These are phyloP conservation scores for Chauna torquata DNA, from an alignment of 2,113 vertebrate species.

Conservation along the genomic window DNA sequence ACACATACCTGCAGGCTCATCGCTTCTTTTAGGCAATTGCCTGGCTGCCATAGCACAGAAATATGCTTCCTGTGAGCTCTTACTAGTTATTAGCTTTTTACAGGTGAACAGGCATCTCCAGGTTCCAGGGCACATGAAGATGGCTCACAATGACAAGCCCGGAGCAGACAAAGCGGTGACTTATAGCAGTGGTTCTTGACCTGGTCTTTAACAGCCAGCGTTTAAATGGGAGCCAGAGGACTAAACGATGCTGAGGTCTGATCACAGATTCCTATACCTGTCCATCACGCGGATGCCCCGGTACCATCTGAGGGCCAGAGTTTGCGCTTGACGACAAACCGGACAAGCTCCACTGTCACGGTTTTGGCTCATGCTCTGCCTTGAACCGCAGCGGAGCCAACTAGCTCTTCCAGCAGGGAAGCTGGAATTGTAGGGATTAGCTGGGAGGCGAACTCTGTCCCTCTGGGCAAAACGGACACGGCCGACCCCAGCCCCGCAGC, in stretches of 20 bases:
- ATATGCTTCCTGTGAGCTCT: background rate
- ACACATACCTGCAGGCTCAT: background rate
- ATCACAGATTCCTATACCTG: rapidly evolving
- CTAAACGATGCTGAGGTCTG: background rate
- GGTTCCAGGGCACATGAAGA: rapidly evolving
- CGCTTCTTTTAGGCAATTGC: background rate
- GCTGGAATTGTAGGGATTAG: background rate
- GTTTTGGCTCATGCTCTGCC: background rate
- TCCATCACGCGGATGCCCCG: rapidly evolving
- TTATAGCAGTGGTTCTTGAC: background rate
- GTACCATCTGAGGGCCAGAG: background rate
- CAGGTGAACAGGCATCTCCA: background rate
- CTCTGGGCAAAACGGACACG: rapidly evolving
- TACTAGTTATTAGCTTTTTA: background rate
- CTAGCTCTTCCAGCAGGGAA: background rate
- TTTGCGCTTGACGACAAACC: background rate
- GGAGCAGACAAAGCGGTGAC: background rate
- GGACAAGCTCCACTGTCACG: rapidly evolving
- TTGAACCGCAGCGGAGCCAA: background rate
- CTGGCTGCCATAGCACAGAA: background rate
- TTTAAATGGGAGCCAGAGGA: background rate
- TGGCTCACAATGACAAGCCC: background rate
- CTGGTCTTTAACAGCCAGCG: background rate
- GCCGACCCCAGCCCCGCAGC: background rate
- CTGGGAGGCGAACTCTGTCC: background rate